Evolutionary conservation across 2,888 invertebrate species (phyloP), one percentile per base, ranked within the genome.

Genomic region (Blastobasis adustella): DNA sequence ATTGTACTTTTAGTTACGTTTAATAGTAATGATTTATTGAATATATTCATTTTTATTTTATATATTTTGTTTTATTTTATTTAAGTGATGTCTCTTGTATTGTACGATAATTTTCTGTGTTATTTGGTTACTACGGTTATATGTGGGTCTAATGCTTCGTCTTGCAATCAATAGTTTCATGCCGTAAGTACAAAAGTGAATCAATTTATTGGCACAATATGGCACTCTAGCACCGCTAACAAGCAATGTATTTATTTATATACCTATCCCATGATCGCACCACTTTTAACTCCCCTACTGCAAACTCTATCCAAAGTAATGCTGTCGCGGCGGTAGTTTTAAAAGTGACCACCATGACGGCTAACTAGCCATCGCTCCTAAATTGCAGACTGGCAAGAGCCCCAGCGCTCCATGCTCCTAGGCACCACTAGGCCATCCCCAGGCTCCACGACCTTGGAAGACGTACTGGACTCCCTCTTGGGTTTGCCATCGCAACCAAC

Each of bases 381-480:
- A 58, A 71, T 81, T 83, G 59, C 85, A 89, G 88, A 89, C 76
- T 89, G 87, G 88, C 82, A 85, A 76, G 85, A 86, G 54, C 79
- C 84, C 61, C 86, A 86, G 67, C 81, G 82, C 57, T 81, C 88
- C 62, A 67, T 90, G 71, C 89, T 87, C 74, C 76, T 88, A 69
- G 89, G 85, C 71, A 85, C 90, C 67, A 86, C 91, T 70, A 90
- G 91, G 74, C 93, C 93, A 60, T 93, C 94, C 72, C 93, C 94
- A 48, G 93, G 94, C 71, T 95, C 95, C 65, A 95, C 96, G 55
- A 97, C 97, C 62, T 90, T 97, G 77, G 97, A 97, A 90, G 97
- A 97, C 90, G 97, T 97, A 62, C 90, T 97, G 85, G 96, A 97
- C 85, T 96, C 96, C 61, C 92, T 97, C 65, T 92, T 97, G 83